Evolutionary conservation across 2,113 vertebrate genomes (phyloP), one percentile per base, ranked within the genome.

Genomic region (Oplegnathus fasciatus): DNA sequence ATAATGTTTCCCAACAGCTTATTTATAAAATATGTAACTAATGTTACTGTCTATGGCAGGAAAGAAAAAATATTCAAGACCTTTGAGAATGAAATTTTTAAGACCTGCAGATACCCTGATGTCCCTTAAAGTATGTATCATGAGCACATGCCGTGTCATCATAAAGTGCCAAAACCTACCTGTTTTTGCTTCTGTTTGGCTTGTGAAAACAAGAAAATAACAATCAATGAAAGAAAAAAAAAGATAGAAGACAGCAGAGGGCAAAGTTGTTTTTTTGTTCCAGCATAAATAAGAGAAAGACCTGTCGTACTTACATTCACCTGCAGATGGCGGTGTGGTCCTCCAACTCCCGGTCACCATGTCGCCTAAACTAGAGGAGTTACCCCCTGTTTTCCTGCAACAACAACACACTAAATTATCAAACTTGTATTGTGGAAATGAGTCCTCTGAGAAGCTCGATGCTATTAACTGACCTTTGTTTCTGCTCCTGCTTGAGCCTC

Each of bases 121-220:
- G 20, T 65, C 34, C 55, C 14, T 61, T 48, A 20, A 32, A 61
- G 9, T 20, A 10, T 34, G 5, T 26, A 58, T 60, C 32, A 28
- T 62, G 8, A 61, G 20, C 72, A 79, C 14, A 69, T 71, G 26
- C 30, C 70, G 28, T 28, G 32, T 46, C 24, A n/a, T 84, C 72
- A 50, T 22, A 30, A 85, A 58, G 58, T 42, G 6, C 2, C 32
- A 48, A 60, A 55, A 91, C 97, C 93, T 95, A 99, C 98, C 97
- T 98, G 98, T 91, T 99, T 99, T 95, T 98, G 97, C 97, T 98
- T 98, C 97, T 97, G 97, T 96, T 99, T 99, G 92, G 97, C 97
- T 99, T 98, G 96, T 95, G 75, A 94, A 91, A 91, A 95, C 91
- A 95, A 95, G 88, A 95, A 95, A 94, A 92, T 18, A 92, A 88